These are phyloP conservation scores for Pempheris klunzingeri DNA, from an alignment of 2,797 vertebrate genomes.

Conservation along the genomic window DNA sequence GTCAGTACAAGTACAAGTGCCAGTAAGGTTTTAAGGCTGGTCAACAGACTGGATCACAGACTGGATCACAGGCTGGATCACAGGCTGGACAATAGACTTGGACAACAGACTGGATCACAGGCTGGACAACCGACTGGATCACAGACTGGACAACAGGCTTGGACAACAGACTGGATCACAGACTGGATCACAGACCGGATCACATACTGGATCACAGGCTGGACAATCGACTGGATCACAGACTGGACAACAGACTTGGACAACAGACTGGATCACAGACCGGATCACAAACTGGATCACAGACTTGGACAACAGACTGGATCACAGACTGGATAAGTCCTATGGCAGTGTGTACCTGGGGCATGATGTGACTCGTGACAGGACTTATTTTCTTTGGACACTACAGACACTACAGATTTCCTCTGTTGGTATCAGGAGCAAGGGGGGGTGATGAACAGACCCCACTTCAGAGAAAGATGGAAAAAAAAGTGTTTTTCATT, in stretches of 20 bases:
- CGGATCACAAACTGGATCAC: background rate
- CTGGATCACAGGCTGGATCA: background rate
- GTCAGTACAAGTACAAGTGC: background rate
- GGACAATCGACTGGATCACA: too few species aligned
- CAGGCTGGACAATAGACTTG: background rate
- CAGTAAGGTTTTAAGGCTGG: background rate
- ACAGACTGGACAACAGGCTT: background rate
- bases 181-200: background rate
- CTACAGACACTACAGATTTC: background rate
- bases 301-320: too few species aligned
- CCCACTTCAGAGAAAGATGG: background rate
- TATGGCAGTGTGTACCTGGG: slow-evolving; percentile 9
- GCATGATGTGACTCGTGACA: slow-evolving; percentile 1
- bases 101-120: too few species aligned
- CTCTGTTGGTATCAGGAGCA: background rate
- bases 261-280: background rate
- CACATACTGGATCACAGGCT: background rate
- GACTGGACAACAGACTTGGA: background rate
- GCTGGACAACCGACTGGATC: background rate
- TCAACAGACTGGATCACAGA: background rate
- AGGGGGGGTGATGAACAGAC: background rate
- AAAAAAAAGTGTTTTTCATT: background rate
- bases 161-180: too few species aligned
- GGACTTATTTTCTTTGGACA: slow-evolving; percentile 12
- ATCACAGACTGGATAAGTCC: background rate